Percentiles rank a stretch among this genome's conserved stretches.
Conservation (phyloP, 2,113 vertebrate species). For the Syrrhaptes paradoxus region DNA sequence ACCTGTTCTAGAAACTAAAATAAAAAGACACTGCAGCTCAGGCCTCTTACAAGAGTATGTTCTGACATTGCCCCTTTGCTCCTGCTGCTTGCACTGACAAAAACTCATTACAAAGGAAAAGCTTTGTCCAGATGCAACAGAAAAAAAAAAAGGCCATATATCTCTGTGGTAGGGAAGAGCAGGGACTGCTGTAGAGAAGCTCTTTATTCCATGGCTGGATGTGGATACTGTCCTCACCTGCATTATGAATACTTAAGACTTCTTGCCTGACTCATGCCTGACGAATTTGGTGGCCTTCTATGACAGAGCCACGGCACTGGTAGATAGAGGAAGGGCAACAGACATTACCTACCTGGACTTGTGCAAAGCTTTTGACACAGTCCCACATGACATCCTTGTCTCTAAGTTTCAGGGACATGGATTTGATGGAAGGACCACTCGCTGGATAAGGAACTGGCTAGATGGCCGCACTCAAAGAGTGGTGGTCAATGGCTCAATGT, state of each 20-base stretch:
- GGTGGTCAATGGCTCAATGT: too few relatives aligned
- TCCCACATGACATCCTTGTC: too few relatives aligned
- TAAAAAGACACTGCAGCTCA: background rate
- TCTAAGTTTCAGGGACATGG: too few relatives aligned
- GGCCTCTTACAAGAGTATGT: background rate
- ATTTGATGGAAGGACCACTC: too few relatives aligned
- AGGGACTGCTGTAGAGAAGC: background rate
- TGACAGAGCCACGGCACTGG: too few relatives aligned
- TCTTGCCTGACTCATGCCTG: too few relatives aligned
- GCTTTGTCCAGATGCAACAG: accelerated
- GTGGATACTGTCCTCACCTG: background rate
- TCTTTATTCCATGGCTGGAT: background rate
- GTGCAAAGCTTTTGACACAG: too few relatives aligned
- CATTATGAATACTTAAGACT: background rate
- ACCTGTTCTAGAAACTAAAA: background rate
- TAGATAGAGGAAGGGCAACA: too few relatives aligned
- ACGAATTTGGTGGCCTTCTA: too few relatives aligned
- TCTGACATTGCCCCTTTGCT: background rate
- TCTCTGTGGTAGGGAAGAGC: background rate
- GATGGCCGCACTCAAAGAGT: too few relatives aligned
- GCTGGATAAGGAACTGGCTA: too few relatives aligned
- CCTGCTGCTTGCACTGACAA: background rate
- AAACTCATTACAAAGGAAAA: background rate
- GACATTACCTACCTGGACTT: too few relatives aligned
- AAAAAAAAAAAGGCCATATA: background rate